Percentiles rank a stretch among this genome's conserved stretches.
Conservation (phyloP, 1,140 invertebrate genomes). For the Andricus grossulariae region DNA sequence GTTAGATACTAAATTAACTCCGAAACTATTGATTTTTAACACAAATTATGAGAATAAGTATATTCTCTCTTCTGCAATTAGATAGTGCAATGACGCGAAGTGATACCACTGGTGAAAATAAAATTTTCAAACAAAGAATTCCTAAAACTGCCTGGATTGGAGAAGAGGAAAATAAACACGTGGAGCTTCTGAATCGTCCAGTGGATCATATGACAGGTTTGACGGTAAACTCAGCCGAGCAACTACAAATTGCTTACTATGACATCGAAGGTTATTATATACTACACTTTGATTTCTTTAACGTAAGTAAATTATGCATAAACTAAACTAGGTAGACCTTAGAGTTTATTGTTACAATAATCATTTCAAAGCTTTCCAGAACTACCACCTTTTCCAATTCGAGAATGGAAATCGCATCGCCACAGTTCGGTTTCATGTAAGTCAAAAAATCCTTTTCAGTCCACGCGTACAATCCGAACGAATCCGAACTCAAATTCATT, state of each 20-base stretch:
- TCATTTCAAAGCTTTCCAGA: constrained; percentile 75
- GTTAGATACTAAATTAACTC: too few species aligned
- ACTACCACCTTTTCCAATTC: constrained; percentile 79
- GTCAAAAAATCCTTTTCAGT: background rate
- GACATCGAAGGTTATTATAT: constrained; percentile 99
- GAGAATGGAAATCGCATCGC: constrained; percentile 95
- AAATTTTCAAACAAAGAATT: too few species aligned
- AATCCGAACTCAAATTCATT: too few species aligned
- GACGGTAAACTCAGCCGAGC: constrained; percentile 91
- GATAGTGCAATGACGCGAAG: constrained; percentile 79
- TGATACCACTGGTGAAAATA: constrained; percentile 77
- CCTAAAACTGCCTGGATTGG: too few species aligned
- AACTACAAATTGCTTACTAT: constrained; percentile 98
- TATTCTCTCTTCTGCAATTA: too few species aligned
- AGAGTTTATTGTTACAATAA: constrained; percentile 46
- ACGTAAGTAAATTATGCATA: constrained; percentile 76
- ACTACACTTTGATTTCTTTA: constrained; percentile 97
- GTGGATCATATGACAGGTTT: constrained; percentile 75
- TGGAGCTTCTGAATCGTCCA: too few species aligned
- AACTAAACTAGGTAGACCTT: constrained; percentile 41
- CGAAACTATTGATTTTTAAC: too few species aligned
- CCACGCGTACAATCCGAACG: too few species aligned
- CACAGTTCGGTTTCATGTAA: constrained; percentile 80
- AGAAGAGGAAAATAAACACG: too few species aligned
- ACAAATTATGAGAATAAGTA: too few species aligned